Percentiles rank a stretch among this genome's conserved stretches.
These are phyloP conservation scores for Neoscelio sp. DNA, from an alignment of 2,888 invertebrate genomes.

Conservation along the genomic window DNA sequence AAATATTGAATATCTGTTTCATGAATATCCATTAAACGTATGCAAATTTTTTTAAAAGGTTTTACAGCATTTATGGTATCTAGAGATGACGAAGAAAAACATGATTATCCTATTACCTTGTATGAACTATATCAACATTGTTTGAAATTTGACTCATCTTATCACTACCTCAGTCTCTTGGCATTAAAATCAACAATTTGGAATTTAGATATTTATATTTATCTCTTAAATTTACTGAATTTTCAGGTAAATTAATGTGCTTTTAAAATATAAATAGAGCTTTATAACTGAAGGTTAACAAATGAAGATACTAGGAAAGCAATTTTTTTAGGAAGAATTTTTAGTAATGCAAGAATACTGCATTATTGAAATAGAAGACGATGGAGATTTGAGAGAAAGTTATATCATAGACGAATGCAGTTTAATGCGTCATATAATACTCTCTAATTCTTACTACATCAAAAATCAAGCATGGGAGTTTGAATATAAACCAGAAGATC, in stretches of 20 bases:
- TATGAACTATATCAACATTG: slow-evolving; percentile 75
- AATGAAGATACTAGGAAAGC: no score
- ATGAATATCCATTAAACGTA: no score
- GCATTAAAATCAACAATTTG: slow-evolving; percentile 77
- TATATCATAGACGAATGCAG: slow-evolving; percentile 77
- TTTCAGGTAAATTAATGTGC: slow-evolving; percentile 75
- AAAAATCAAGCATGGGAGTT: slow-evolving; percentile 69
- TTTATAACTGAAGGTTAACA: no score
- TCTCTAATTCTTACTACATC: slow-evolving; percentile 76
- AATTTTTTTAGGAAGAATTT: slow-evolving; percentile 73
- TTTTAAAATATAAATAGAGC: no score
- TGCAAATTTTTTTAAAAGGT: slow-evolving; percentile 70
- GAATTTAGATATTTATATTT: slow-evolving; percentile 79
- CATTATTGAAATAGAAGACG: slow-evolving; percentile 67
- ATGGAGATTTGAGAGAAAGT: slow-evolving; percentile 64
- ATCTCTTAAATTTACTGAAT: slow-evolving; percentile 73
- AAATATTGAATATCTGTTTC: no score
- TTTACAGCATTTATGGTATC: slow-evolving; percentile 76
- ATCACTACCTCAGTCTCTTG: slow-evolving; percentile 78
- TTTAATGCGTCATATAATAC: slow-evolving; percentile 76
- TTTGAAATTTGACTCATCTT: slow-evolving; percentile 75
- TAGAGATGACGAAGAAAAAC: slow-evolving; percentile 72
- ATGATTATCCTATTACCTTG: slow-evolving; percentile 74
- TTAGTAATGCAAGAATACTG: slow-evolving; percentile 75
- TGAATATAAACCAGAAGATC: slow-evolving; percentile 71